phyloP scores from a whole-genome alignment of 1,140 invertebrate genomes.

The Neotoxoptera formosana region DNA sequence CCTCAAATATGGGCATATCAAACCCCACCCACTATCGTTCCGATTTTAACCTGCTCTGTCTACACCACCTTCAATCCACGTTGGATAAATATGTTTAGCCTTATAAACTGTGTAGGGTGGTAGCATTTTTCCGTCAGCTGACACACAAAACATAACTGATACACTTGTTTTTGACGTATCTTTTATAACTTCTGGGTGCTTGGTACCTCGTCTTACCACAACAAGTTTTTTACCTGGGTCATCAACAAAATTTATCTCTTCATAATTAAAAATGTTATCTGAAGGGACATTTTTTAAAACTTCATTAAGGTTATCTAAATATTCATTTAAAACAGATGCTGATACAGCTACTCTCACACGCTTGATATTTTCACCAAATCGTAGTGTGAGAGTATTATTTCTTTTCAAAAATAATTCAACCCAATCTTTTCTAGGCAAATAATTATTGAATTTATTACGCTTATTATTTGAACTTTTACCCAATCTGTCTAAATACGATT shows the following conservation, averaged over 20 bases:
- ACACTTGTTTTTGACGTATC: constrained; percentile 58
- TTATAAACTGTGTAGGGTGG: constrained; percentile 61
- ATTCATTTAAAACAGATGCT: neutral
- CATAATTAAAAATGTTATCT: constrained; percentile 44
- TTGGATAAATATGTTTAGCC: constrained; percentile 59
- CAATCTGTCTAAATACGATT: neutral
- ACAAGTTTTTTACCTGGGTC: constrained; percentile 59
- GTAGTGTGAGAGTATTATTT: constrained; percentile 9
- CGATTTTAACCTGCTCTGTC: constrained; percentile 60
- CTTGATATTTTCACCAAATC: constrained; percentile 49
- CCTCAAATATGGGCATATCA: neutral
- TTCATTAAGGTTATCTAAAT: constrained; percentile 26
- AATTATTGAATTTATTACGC: neutral
- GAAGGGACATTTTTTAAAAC: constrained; percentile 21
- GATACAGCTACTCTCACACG: constrained; percentile 23
- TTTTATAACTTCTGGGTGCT: constrained; percentile 29
- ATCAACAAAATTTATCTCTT: constrained; percentile 50
- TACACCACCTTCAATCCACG: constrained; percentile 61
- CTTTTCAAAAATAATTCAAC: constrained; percentile 32
- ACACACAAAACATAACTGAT: constrained; percentile 61
- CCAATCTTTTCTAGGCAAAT: constrained; percentile 34
- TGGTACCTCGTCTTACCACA: constrained; percentile 52
- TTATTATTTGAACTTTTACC: neutral
- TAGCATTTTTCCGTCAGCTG: constrained; percentile 58
- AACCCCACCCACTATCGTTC: neutral